Conservation (phyloP, 2,113 vertebrate genomes). For the Spea bombifrons region DNA sequence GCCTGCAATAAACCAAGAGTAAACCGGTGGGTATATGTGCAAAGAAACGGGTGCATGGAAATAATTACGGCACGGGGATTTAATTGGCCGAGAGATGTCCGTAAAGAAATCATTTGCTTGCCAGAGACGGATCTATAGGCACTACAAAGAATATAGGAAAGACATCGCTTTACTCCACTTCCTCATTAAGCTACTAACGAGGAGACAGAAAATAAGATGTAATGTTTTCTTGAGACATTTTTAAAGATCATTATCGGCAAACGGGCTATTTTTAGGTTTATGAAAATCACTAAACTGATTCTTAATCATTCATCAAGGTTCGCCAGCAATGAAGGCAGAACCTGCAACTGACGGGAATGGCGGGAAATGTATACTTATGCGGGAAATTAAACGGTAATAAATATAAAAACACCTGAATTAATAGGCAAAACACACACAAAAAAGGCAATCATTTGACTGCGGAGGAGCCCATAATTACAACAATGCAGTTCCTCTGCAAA, state of each 20-base stretch:
- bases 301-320: constrained; percentile 13
- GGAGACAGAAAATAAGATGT: constrained; percentile 29
- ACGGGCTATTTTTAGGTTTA: constrained; percentile 10
- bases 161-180: constrained; percentile 1
- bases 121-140: constrained; percentile 1
- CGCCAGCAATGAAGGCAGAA: background rate
- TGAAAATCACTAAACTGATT: constrained; percentile 12
- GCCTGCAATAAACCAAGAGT: too few species aligned
- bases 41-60: too few species aligned
- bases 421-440: too few species aligned
- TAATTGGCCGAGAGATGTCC: constrained; percentile 14
- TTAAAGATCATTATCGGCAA: constrained; percentile 12
- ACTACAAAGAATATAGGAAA: constrained; percentile 21
- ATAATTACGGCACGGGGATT: background rate
- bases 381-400: too few species aligned
- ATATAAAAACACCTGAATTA: too few species aligned
- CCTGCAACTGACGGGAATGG: too few species aligned
- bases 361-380: too few species aligned
- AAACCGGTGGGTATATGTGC: too few species aligned
- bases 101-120: constrained; percentile 13
- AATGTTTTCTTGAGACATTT: constrained; percentile 12
- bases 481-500: too few species aligned
- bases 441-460: too few species aligned
- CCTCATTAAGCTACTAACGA: constrained; percentile 25
- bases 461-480: too few species aligned